A percentile compares a stretch with the other conserved stretches of the same genome.
phyloP scores from a whole-genome alignment of 1,140 invertebrate species.

The Drosophila takahashii region DNA sequence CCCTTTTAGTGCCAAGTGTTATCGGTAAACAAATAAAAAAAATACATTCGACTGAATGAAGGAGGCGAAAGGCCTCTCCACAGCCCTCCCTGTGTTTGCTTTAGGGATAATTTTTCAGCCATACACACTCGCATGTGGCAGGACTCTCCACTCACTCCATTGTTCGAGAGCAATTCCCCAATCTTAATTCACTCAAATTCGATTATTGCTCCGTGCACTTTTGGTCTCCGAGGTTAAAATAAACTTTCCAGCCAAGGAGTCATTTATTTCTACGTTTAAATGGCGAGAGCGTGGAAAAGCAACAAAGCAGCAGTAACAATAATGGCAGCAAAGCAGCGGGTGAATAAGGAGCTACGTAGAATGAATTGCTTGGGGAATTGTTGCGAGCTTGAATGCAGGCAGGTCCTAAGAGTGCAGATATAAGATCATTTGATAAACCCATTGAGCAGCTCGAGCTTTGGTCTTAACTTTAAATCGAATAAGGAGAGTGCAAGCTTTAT shows the following conservation, averaged over 20 bases:
- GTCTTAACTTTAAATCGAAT: background rate
- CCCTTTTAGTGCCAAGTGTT: conserved; percentile 82
- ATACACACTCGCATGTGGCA: conserved; percentile 25
- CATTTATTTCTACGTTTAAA: conserved; percentile 81
- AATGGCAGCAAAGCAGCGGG: conserved; percentile 37
- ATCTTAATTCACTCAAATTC: conserved; percentile 84
- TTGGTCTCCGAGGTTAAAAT: conserved; percentile 74
- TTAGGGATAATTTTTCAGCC: conserved; percentile 78
- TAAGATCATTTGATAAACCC: conserved; percentile 15
- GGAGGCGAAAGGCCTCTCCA: conserved; percentile 4
- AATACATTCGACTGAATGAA: conserved; percentile 44
- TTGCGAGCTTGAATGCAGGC: conserved; percentile 7
- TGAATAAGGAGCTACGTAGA: conserved; percentile 19
- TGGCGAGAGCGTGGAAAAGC: conserved; percentile 34
- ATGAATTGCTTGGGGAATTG: conserved; percentile 38
- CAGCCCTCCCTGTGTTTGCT: conserved; percentile 60
- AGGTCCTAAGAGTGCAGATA: conserved; percentile 5
- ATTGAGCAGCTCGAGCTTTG: background rate
- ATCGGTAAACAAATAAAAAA: conserved; percentile 84
- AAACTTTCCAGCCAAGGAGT: conserved; percentile 79
- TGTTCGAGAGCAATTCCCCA: conserved; percentile 79
- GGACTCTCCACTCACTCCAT: conserved; percentile 54
- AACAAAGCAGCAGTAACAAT: conserved; percentile 45
- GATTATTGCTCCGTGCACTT: conserved; percentile 78
- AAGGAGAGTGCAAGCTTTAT: no score